Conservation (phyloP, 1,140 invertebrate genomes). For the Aphaenogaster rudis region DNA sequence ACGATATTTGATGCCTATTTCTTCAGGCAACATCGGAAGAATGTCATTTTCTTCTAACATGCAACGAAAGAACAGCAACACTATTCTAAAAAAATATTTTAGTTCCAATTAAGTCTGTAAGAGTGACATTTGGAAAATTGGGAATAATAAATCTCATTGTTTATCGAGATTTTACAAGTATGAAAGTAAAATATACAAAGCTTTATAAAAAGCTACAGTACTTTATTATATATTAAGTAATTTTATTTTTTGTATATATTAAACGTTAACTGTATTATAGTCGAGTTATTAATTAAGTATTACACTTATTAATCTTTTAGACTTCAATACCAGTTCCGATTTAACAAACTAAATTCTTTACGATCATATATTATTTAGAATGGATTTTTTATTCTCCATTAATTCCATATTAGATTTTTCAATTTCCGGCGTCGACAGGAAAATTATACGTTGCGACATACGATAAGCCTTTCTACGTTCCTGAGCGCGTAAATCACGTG, state of each 20-base stretch:
- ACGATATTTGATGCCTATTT: conserved; percentile 34
- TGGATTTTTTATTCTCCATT: background rate
- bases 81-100: background rate
- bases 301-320: background rate
- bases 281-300: background rate
- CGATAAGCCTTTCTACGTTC: conserved; percentile 61
- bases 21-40: conserved; percentile 11
- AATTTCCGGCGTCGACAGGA: background rate
- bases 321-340: background rate
- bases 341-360: background rate
- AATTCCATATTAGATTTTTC: background rate
- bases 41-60: conserved; percentile 23
- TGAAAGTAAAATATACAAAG: background rate
- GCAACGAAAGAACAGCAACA: background rate
- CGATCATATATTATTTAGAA: background rate
- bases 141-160: background rate
- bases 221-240: background rate
- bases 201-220: background rate
- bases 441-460: conserved; percentile 9
- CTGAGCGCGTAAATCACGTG: conserved; percentile 74
- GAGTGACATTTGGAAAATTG: background rate
- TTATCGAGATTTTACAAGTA: background rate
- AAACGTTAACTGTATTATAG: background rate
- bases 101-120: background rate
- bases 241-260: background rate